Conservation (phyloP, 2,888 invertebrate species). For the Platerodrilus igneus region DNA sequence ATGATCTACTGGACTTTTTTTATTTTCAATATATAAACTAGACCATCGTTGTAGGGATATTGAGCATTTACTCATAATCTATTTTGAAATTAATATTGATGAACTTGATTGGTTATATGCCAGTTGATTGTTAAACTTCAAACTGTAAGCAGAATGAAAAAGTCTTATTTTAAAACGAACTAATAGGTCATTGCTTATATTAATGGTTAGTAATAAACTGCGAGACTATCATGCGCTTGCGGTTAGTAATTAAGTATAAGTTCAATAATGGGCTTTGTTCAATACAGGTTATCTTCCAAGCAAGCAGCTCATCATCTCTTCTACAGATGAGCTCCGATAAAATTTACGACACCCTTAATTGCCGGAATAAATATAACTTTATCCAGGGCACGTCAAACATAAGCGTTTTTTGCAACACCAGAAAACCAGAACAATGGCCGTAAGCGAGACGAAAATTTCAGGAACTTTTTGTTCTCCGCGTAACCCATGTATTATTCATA, state of each 20-base stretch:
- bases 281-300: conserved; percentile 9
- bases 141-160: conserved; percentile 3
- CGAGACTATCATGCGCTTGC: conserved; percentile 19
- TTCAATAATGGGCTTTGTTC: conserved; percentile 23
- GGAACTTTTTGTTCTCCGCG: conserved; percentile 3
- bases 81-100: too few species aligned
- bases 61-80: too few species aligned
- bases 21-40: too few species aligned
- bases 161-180: conserved; percentile 11
- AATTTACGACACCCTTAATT: conserved; percentile 29
- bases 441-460: conserved; percentile 12
- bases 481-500: conserved; percentile 15
- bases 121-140: too few species aligned
- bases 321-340: conserved; percentile 16
- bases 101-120: too few species aligned
- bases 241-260: conserved; percentile 23
- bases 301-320: conserved; percentile 16
- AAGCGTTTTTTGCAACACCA: conserved; percentile 10
- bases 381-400: conserved; percentile 21
- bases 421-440: conserved; percentile 14
- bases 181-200: too few species aligned
- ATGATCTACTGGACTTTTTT: too few species aligned
- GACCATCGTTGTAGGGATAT: too few species aligned
- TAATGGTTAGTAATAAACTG: conserved; percentile 18
- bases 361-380: conserved; percentile 29